phyloP scores from a whole-genome alignment of 2,888 invertebrate genomes.

The Boloria euphrosyne region DNA sequence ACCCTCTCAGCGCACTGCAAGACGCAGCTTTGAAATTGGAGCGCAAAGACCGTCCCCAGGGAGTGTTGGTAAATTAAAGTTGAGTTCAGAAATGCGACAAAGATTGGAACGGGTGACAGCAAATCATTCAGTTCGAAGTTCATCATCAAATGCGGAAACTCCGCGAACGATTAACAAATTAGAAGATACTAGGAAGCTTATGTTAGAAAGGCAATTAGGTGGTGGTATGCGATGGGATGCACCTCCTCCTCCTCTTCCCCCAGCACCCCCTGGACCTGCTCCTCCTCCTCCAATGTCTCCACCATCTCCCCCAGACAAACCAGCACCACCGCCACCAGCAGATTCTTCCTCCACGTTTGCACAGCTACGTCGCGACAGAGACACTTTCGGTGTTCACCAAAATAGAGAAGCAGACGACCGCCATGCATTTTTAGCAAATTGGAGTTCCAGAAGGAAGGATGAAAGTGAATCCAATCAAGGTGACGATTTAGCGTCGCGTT shows the following conservation, averaged over 20 bases:
- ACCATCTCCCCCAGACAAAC: constrained; percentile 78
- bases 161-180: constrained; percentile 89
- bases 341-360: constrained; percentile 84
- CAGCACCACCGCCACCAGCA: constrained; percentile 83
- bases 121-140: constrained; percentile 91
- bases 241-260: constrained; percentile 85
- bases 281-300: constrained; percentile 84
- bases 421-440: constrained; percentile 76
- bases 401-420: constrained; percentile 83
- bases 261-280: constrained; percentile 83
- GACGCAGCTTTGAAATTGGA: constrained; percentile 90
- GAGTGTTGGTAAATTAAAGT: constrained; percentile 93
- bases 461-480: constrained; percentile 64
- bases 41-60: constrained; percentile 92
- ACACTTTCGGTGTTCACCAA: constrained; percentile 88
- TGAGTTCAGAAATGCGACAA: constrained; percentile 96
- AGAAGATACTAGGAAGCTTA: constrained; percentile 91
- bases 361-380: constrained; percentile 86
- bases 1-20: constrained; percentile 68
- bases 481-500: constrained; percentile 72
- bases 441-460: constrained; percentile 73
- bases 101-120: constrained; percentile 94
- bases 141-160: constrained; percentile 87
- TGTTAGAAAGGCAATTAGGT: constrained; percentile 92
- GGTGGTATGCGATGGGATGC: constrained; percentile 85